Conservation (phyloP, 2,113 vertebrate species). For the Eidolon helvum region DNA sequence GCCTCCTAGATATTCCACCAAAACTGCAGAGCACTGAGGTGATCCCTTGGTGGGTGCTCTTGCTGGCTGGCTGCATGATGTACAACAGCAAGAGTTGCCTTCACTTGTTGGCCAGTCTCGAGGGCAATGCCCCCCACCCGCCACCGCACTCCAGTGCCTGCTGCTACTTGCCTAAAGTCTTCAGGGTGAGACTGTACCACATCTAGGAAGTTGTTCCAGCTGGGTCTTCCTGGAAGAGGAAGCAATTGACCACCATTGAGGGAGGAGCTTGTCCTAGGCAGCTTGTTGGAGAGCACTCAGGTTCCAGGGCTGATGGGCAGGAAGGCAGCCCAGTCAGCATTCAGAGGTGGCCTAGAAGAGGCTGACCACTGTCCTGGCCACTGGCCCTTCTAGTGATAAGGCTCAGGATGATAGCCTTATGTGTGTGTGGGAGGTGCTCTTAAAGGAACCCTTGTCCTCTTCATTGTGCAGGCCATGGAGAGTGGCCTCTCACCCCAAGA, state of each 20-base stretch:
- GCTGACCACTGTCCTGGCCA: background rate
- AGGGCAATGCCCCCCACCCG: background rate
- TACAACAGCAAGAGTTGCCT: background rate
- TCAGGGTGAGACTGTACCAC: background rate
- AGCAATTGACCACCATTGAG: background rate
- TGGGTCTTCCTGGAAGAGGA: conserved; percentile 4
- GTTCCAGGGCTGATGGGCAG: background rate
- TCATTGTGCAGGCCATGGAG: background rate
- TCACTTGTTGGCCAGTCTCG: background rate
- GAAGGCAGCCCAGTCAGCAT: background rate
- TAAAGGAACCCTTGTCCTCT: background rate
- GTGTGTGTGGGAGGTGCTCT: background rate
- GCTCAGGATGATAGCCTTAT: background rate
- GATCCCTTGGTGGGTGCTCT: background rate
- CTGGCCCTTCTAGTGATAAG: background rate
- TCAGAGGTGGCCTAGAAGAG: background rate
- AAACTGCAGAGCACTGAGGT: background rate
- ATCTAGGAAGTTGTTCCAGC: background rate
- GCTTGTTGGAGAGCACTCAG: background rate
- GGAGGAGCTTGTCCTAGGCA: background rate
- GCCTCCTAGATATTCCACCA: background rate
- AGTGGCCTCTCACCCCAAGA: background rate
- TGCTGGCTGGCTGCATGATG: background rate
- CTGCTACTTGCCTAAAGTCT: background rate
- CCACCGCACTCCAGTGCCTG: background rate